phyloP scores from a whole-genome alignment of 2,113 vertebrate species.

The Takifugu bimaculatus region DNA sequence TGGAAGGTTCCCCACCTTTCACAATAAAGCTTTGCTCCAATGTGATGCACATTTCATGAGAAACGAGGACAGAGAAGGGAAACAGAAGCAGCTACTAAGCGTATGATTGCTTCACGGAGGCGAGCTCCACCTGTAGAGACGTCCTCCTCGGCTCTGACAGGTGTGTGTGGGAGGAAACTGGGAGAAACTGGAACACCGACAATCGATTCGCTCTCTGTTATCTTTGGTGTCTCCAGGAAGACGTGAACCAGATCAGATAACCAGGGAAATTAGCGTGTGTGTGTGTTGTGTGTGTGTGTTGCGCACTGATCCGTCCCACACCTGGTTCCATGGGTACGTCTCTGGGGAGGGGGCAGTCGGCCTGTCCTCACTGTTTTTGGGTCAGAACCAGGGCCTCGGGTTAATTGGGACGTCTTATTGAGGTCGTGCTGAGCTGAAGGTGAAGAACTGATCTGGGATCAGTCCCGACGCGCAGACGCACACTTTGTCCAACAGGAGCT shows the following conservation, averaged over 20 bases:
- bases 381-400: constrained; percentile 26
- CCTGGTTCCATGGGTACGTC: constrained; percentile 6
- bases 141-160: constrained; percentile 31
- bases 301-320: too few relatives aligned
- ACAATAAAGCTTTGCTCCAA: too few relatives aligned
- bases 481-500: background rate
- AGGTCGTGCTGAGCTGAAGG: background rate
- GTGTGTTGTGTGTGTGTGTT: background rate
- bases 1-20: too few relatives aligned
- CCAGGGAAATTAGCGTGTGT: constrained; percentile 74
- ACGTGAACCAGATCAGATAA: constrained; percentile 80
- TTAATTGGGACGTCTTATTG: constrained; percentile 13
- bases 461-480: too few relatives aligned
- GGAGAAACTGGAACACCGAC: constrained; percentile 45
- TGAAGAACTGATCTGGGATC: background rate
- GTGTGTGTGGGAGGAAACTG: constrained; percentile 50
- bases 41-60: too few relatives aligned
- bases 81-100: too few relatives aligned
- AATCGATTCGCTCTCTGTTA: constrained; percentile 52
- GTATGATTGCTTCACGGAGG: too few relatives aligned
- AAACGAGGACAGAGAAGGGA: too few relatives aligned
- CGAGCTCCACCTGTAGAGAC: background rate
- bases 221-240: constrained; percentile 72
- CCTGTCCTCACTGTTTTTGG: constrained; percentile 20
- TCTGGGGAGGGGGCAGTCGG: background rate